These are phyloP conservation scores for Anguilla obscura DNA, from an alignment of 2,797 vertebrate species.

Conservation along the genomic window DNA sequence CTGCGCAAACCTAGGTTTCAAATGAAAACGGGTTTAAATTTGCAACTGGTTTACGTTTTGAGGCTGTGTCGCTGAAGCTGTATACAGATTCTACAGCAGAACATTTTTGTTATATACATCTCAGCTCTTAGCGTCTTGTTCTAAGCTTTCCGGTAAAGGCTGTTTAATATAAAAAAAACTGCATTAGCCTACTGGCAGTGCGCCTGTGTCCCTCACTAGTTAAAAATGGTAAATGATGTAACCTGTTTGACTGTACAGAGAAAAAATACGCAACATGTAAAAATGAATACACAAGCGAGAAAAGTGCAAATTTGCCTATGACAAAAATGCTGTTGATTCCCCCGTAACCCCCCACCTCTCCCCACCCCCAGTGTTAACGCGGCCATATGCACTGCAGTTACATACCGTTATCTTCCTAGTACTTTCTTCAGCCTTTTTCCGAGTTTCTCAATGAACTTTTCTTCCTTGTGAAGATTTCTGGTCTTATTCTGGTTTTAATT, in stretches of 20 bases:
- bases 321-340: not conserved
- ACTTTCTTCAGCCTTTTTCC: not conserved
- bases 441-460: slow-evolving; percentile 16
- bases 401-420: slow-evolving; percentile 20
- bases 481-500: slow-evolving; percentile 19
- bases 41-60: not conserved
- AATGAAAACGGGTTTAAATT: slow-evolving; percentile 9
- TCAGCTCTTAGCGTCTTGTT: not conserved
- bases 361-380: not conserved
- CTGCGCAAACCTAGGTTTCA: slow-evolving; percentile 21
- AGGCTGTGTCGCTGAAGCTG: not conserved
- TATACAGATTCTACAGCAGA: slow-evolving; percentile 3
- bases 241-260: not conserved
- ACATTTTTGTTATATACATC: not conserved
- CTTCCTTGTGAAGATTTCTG: not conserved
- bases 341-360: not conserved
- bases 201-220: not conserved
- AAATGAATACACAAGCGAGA: not conserved
- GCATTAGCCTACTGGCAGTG: not conserved
- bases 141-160: not conserved
- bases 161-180: not conserved
- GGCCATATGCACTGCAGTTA: not conserved
- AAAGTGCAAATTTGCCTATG: not conserved
- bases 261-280: not conserved
- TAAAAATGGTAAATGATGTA: slow-evolving; percentile 1